A percentile compares a stretch with the other conserved stretches of the same genome.
Evolutionary conservation across 2,797 vertebrate genomes (phyloP).

Genomic region (Alfaro cultratus): DNA sequence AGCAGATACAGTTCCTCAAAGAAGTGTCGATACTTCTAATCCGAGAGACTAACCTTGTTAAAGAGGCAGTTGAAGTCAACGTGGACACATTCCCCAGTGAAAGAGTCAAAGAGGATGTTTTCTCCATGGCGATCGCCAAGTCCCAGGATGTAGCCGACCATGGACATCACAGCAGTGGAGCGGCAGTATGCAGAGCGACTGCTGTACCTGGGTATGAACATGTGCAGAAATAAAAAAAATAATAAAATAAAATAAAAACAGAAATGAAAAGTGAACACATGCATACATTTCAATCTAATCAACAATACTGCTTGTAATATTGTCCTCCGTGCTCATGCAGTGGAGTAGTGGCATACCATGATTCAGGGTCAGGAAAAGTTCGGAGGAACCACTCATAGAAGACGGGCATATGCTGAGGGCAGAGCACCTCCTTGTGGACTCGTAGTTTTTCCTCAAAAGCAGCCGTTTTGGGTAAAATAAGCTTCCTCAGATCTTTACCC

Average conservation of each 20-base stretch:
- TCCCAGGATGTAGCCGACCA: slow-evolving; percentile 97
- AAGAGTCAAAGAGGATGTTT: slow-evolving; percentile 96
- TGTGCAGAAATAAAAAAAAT: not conserved
- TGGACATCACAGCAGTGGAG: slow-evolving; percentile 98
- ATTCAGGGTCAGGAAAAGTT: slow-evolving; percentile 96
- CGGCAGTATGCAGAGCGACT: slow-evolving; percentile 96
- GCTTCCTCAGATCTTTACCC: slow-evolving; percentile 92
- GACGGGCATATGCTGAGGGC: slow-evolving; percentile 89
- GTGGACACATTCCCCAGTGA: slow-evolving; percentile 96
- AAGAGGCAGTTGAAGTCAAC: slow-evolving; percentile 99
- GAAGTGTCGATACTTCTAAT: not conserved
- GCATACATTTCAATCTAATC: not conserved
- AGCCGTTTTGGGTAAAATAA: slow-evolving; percentile 91
- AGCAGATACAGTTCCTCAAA: not conserved
- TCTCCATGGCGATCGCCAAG: slow-evolving; percentile 97
- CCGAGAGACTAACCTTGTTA: slow-evolving; percentile 87
- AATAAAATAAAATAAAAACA: not conserved
- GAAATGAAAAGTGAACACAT: not conserved
- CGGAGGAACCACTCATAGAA: slow-evolving; percentile 98
- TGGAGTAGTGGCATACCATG: slow-evolving; percentile 80
- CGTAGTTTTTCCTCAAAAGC: slow-evolving; percentile 90
- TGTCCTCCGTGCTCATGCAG: not conserved
- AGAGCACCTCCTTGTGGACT: slow-evolving; percentile 90
- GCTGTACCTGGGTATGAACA: slow-evolving; percentile 87
- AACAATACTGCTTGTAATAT: not conserved